A percentile compares a stretch with the other conserved stretches of the same genome.
These are phyloP conservation scores for Mamestra configurata DNA, from an alignment of 1,140 invertebrate species.

Conservation along the genomic window DNA sequence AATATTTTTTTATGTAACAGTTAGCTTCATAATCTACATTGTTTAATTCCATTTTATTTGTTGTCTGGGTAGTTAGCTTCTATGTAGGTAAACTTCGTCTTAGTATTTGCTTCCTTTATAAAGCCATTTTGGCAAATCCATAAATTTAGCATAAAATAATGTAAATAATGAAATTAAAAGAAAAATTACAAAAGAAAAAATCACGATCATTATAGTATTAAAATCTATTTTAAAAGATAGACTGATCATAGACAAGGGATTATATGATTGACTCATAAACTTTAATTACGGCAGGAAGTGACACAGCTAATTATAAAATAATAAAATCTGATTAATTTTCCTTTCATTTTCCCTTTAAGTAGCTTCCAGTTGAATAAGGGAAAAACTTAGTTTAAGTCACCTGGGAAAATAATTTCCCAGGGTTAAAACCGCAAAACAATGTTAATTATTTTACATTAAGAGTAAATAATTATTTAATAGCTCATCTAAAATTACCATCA, in stretches of 20 bases:
- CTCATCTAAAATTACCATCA: constrained; percentile 5
- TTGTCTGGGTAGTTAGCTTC: too few relatives aligned
- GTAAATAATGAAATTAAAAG: background rate
- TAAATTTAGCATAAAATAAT: too few relatives aligned
- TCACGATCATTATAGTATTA: background rate
- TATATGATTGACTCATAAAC: background rate
- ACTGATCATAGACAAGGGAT: too few relatives aligned
- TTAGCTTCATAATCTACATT: too few relatives aligned
- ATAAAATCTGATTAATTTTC: constrained; percentile 19
- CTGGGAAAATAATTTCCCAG: background rate
- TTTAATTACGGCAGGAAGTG: background rate
- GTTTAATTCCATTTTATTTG: too few relatives aligned
- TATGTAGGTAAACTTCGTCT: too few relatives aligned
- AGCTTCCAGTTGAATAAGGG: background rate
- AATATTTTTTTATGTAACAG: too few relatives aligned
- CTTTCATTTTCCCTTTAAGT: background rate
- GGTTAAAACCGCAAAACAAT: too few relatives aligned
- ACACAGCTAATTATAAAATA: constrained; percentile 18
- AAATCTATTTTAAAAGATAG: background rate
- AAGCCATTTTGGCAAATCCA: too few relatives aligned
- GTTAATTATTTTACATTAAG: too few relatives aligned
- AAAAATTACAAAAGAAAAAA: background rate
- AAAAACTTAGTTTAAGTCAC: background rate
- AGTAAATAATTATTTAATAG: background rate
- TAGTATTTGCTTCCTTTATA: too few relatives aligned